Percentiles rank a stretch among this genome's conserved stretches.
phyloP scores from a whole-genome alignment of 2,888 invertebrate species.

The Caenorhabditis sinica region DNA sequence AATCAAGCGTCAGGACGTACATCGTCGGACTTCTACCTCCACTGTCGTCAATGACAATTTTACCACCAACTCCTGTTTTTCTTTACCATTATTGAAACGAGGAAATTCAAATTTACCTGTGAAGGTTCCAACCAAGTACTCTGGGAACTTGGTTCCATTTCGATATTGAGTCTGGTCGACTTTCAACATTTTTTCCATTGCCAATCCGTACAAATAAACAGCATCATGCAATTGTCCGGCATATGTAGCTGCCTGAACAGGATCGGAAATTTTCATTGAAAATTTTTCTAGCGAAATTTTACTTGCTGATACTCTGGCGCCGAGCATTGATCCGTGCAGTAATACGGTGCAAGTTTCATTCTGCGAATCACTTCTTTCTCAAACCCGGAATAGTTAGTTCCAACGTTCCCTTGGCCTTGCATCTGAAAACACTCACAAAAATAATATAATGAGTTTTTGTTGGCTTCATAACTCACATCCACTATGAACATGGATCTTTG shows the following conservation, averaged over 20 bases:
- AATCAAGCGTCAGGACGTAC: constrained; percentile 28
- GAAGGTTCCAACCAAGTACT: constrained; percentile 37
- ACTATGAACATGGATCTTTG: constrained; percentile 55
- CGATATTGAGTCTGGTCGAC: constrained; percentile 48
- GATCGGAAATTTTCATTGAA: background rate
- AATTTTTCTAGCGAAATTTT: background rate
- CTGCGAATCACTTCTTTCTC: constrained; percentile 64
- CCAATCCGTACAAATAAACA: constrained; percentile 69
- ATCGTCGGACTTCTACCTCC: constrained; percentile 48
- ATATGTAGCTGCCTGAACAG: constrained; percentile 58
- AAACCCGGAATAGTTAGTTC: constrained; percentile 56
- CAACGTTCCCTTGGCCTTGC: constrained; percentile 54
- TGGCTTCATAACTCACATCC: constrained; percentile 24
- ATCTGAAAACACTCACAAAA: constrained; percentile 41
- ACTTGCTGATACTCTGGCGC: constrained; percentile 39
- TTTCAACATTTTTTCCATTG: constrained; percentile 65
- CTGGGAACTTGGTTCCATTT: constrained; percentile 52
- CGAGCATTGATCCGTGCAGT: constrained; percentile 64
- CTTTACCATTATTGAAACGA: background rate
- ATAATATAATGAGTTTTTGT: too few relatives aligned
- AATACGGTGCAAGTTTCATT: constrained; percentile 72
- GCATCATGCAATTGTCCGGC: constrained; percentile 73
- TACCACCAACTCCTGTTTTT: constrained; percentile 38
- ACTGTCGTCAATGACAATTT: constrained; percentile 35
- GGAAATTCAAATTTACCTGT: constrained; percentile 20